Base-by-base conservation (phyloP, 2,888 invertebrate species). In the Sphaerophoria taeniata region DNA sequence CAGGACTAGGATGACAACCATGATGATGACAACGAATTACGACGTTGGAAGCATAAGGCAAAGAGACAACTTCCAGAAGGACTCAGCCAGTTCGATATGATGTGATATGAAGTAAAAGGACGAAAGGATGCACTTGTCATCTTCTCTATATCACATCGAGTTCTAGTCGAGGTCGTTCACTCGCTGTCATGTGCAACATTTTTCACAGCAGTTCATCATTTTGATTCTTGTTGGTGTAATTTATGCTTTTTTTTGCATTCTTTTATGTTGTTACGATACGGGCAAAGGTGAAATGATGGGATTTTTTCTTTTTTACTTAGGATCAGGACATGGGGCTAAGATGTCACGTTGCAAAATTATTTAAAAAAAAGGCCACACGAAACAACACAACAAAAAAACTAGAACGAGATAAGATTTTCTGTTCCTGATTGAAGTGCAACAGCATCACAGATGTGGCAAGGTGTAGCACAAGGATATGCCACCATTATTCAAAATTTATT, bases 131-230 rank as follows among this genome's bases (percentile, higher is more conserved):
- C 75, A 80, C 75, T 85, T 73, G 81, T 81, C 85, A 81, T 85
- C 43, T 56, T 56, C 63, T 69, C 75, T 80, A 45, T 65, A 60
- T 75, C 71, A 65, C 70, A 69, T 75, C 71, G 71, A 45, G 53
- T 24, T 24, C 24, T 24, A 24, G 24, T 24, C 24, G 24, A 24
- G 24, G 24, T 24, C 36, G 43, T 36, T 55, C 55, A 47, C 47
- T 39, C 49, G 16, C 34, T 51, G 63, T 63, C 70, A 72, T 75
- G 58, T 51, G 71, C 70, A 78, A 71, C 49, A 80, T 60, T 81
- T 81, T 76, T 75, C 70, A 53, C 71, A 72, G 76, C 33, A 81
- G 76, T 85, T 85, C 81, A 85, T 85, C 81, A 85, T 85, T 65
- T 67, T 61, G 73, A 67, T 69, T 77, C 67, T 39, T 58, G 58